Conservation (phyloP, 2,113 vertebrate genomes). For the Thalassoma bifasciatum region DNA sequence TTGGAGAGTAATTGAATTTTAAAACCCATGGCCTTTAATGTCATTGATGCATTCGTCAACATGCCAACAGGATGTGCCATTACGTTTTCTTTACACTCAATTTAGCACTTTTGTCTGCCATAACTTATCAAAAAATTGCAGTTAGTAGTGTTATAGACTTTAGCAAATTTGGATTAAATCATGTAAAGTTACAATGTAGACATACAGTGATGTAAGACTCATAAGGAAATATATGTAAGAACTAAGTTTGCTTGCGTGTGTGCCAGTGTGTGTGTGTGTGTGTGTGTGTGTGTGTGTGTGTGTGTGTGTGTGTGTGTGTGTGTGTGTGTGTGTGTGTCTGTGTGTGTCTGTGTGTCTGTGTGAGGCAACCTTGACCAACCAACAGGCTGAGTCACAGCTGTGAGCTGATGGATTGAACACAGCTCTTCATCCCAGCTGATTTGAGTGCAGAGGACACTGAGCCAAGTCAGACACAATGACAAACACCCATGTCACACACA, state of each 20-base stretch:
- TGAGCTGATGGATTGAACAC: conserved; percentile 61
- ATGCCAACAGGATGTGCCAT: not conserved
- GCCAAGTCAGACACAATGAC: conserved; percentile 21
- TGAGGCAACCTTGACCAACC: conserved; percentile 56
- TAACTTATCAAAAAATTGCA: not conserved
- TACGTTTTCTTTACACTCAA: not conserved
- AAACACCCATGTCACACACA: not conserved
- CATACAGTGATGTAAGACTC: conserved; percentile 15
- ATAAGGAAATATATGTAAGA: conserved; percentile 13
- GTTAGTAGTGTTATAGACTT: conserved; percentile 1
- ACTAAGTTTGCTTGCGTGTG: no score
- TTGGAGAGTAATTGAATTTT: not conserved
- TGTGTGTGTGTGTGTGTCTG: conserved; percentile 5
- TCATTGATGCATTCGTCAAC: conserved; percentile 1
- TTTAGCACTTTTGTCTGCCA: not conserved
- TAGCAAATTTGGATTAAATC: conserved; percentile 14
- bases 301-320: conserved; percentile 14
- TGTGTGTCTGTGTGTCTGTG: conserved; percentile 7
- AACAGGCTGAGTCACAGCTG: conserved; percentile 61
- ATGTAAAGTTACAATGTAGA: conserved; percentile 11
- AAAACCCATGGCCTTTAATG: conserved; percentile 19
- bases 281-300: conserved; percentile 15
- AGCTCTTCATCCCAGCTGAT: conserved; percentile 46
- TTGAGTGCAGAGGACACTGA: conserved; percentile 37
- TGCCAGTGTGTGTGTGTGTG: conserved; percentile 15